Evolutionary conservation across 2,797 vertebrate species (phyloP).

Genomic region (Hippopotamyrus pictus): DNA sequence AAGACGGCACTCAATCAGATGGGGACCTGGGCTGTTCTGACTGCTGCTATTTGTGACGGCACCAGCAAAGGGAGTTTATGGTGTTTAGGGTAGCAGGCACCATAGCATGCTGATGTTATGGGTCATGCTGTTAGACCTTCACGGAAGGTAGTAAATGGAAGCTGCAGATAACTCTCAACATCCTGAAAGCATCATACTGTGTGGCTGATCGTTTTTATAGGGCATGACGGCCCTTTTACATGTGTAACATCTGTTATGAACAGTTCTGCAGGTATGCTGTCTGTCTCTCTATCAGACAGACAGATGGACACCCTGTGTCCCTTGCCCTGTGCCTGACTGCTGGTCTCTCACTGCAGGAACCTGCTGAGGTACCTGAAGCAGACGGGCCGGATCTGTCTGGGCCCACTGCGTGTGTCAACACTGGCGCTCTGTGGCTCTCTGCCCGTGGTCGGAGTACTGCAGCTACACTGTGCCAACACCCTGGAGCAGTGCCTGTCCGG

Average conservation of each 20-base stretch:
- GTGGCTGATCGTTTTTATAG: background rate
- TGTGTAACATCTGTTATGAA: background rate
- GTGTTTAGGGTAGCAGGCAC: background rate
- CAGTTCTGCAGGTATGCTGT: background rate
- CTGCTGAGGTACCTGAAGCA: constrained; percentile 91
- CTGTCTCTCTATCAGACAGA: background rate
- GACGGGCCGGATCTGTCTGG: constrained; percentile 84
- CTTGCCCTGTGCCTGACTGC: background rate
- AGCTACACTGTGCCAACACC: constrained; percentile 82
- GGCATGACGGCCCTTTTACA: background rate
- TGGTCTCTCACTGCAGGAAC: constrained; percentile 59
- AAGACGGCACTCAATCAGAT: background rate
- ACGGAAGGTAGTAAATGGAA: background rate
- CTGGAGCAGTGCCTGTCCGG: constrained; percentile 81
- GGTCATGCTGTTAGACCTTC: background rate
- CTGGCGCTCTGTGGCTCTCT: constrained; percentile 78
- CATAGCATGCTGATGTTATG: background rate
- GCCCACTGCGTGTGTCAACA: constrained; percentile 84
- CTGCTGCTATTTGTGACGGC: background rate
- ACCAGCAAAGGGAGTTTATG: background rate
- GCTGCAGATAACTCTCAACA: background rate
- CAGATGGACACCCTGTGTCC: background rate
- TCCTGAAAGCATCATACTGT: background rate
- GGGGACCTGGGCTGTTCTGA: background rate
- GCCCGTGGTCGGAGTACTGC: constrained; percentile 80